phyloP scores from a whole-genome alignment of 2,888 invertebrate species.

The Callimorpha dominula region DNA sequence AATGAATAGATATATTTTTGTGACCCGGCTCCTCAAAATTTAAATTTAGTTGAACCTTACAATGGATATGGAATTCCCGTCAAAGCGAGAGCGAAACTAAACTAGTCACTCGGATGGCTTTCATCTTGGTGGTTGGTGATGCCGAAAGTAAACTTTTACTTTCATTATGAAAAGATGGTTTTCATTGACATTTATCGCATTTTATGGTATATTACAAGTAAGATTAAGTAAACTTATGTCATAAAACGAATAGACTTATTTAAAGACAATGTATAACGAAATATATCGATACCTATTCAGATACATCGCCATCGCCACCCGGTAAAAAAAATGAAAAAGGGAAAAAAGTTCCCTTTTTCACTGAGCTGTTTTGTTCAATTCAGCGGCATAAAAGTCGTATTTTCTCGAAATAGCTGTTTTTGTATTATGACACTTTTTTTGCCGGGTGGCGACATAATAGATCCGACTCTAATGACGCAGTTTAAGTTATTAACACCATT shows the following conservation, averaged over 20 bases:
- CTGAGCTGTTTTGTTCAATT: no score
- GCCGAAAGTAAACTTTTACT: constrained; percentile 84
- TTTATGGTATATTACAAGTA: constrained; percentile 24
- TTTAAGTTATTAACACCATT: constrained; percentile 30
- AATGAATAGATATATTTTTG: constrained; percentile 2
- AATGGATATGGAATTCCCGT: constrained; percentile 47
- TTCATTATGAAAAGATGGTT: constrained; percentile 69
- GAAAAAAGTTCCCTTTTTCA: no score
- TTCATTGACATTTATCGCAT: constrained; percentile 36
- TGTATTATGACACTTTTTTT: no score
- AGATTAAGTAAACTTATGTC: constrained; percentile 10
- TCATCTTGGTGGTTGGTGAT: constrained; percentile 78
- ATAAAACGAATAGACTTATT: constrained; percentile 25
- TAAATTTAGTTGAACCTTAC: constrained; percentile 43
- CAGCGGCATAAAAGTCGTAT: no score
- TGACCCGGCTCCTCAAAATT: constrained; percentile 16
- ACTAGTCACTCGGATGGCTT: constrained; percentile 77
- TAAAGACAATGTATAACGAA: constrained; percentile 25
- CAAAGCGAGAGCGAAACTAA: constrained; percentile 80
- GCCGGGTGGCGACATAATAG: not conserved
- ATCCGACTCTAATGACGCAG: constrained; percentile 21
- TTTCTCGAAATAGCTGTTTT: no score
- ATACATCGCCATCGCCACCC: no score
- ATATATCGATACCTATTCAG: constrained; percentile 13
- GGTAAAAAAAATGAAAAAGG: no score